Conservation (phyloP, 2,797 vertebrate genomes). For the Labroides dimidiatus region DNA sequence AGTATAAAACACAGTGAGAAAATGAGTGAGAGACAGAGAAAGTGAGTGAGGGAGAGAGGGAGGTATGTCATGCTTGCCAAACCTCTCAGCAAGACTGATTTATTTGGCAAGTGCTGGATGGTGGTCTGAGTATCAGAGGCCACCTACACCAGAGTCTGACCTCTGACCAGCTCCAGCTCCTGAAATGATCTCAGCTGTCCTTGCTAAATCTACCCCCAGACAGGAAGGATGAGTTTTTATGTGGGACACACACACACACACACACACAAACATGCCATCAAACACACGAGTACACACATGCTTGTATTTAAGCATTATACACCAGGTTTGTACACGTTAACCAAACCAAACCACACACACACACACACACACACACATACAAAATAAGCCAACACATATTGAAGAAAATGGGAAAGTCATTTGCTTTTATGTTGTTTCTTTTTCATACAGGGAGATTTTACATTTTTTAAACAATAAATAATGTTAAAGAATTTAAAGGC, state of each 20-base stretch:
- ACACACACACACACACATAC: background rate
- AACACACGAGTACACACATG: slow-evolving; percentile 17
- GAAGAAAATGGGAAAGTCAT: background rate
- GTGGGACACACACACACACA: slow-evolving; percentile 26
- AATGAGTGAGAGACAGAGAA: slow-evolving; percentile 13
- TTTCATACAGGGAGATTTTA: too few relatives aligned
- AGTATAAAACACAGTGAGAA: slow-evolving; percentile 18
- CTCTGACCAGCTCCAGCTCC: slow-evolving; percentile 49
- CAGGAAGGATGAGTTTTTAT: slow-evolving; percentile 38
- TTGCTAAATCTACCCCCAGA: slow-evolving; percentile 51
- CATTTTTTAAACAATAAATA: too few relatives aligned
- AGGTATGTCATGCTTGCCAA: slow-evolving; percentile 58
- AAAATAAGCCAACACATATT: background rate
- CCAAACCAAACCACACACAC: background rate
- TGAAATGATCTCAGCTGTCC: slow-evolving; percentile 69
- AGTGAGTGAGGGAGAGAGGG: slow-evolving; percentile 33
- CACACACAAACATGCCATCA: slow-evolving; percentile 5
- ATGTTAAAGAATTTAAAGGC: too few relatives aligned
- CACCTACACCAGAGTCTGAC: slow-evolving; percentile 66
- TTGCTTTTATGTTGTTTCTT: background rate
- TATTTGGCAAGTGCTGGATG: slow-evolving; percentile 67
- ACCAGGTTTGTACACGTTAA: background rate
- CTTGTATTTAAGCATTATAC: background rate
- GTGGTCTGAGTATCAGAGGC: slow-evolving; percentile 68
- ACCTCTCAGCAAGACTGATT: slow-evolving; percentile 70